Base-by-base conservation (phyloP, 2,888 invertebrate genomes). In the Cylindroiulus punctatus region DNA sequence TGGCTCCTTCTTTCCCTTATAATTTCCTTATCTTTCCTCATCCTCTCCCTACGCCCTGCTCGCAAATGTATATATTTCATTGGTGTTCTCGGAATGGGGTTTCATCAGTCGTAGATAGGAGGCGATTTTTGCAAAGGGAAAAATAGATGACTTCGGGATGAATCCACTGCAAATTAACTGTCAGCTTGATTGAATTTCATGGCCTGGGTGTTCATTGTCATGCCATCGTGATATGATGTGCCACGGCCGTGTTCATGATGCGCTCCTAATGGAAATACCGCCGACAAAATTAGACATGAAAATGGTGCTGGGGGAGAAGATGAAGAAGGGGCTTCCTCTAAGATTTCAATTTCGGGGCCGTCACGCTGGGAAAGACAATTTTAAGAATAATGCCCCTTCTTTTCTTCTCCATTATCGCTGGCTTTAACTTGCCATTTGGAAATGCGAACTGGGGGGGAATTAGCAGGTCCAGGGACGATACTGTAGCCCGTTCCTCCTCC, bases 171-270 rank as follows among this genome's bases (percentile, higher is more conserved):
- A 57, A 57, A 57, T 57, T 57, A 57, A 57, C 57, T 57, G 57
- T 57, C 57, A 57, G 57, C 57, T 57, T 57, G 57, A 57, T 57
- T 57, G 57, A 57, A 57, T 57, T 57, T 57, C 57, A 57, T 57
- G 57, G 57, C 22, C 22, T 22, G 57, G 57, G 57, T 57, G 57
- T 57, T 57, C 57, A 57, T 57, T 57, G 57, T 57, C 57, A 57
- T 57, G 22, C 57, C 57, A n/a, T 57, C 22, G 22, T 57, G 57
- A 57, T 57, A 57, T 57, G 7, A 57, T 57, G 22, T 19, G 52
- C 19, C 19, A 1, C 19, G 19, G 52, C 19, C 52, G 17, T 52
- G 52, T 52, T 52, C 52, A 52, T 52, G 52, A 52, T 52, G 52
- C 57, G 22, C 57, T 22, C 10, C 22, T 57, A 57, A 57, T 57